A percentile compares a stretch with the other conserved stretches of the same genome.
Evolutionary conservation across 1,140 invertebrate species (phyloP).

Genomic region (Meloidogyne floridensis): DNA sequence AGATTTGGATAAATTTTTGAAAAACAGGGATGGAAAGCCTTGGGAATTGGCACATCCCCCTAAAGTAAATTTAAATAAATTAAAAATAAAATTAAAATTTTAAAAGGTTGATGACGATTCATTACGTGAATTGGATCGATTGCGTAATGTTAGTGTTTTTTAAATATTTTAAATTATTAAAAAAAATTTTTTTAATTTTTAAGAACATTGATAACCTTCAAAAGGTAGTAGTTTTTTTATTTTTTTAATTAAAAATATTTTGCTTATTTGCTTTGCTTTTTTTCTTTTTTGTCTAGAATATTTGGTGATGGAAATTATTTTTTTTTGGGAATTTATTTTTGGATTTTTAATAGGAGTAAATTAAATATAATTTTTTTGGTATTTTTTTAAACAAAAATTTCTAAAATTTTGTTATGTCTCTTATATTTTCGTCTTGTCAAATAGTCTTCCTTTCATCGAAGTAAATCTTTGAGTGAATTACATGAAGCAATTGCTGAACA

Average conservation of each 20-base stretch:
- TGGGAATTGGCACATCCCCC: constrained; percentile 5
- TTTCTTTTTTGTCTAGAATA: background rate
- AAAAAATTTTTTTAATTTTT: background rate
- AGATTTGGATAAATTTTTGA: constrained; percentile 59
- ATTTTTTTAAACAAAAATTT: constrained; percentile 20
- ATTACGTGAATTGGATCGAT: constrained; percentile 26
- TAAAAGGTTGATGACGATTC: constrained; percentile 16
- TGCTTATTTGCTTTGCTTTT: constrained; percentile 33
- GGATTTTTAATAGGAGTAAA: too few species aligned
- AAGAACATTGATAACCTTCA: constrained; percentile 60
- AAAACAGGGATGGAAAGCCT: constrained; percentile 42
- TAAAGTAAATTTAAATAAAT: constrained; percentile 2
- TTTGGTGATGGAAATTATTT: constrained; percentile 9
- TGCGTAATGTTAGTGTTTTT: constrained; percentile 13
- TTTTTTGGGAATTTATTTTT: too few species aligned
- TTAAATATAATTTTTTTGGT: too few species aligned
- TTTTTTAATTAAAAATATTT: constrained; percentile 15
- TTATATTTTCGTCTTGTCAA: background rate
- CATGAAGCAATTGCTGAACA: background rate
- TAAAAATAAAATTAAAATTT: too few species aligned
- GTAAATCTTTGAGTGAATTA: constrained; percentile 29
- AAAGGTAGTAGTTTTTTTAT: constrained; percentile 52
- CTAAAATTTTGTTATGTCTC: constrained; percentile 14
- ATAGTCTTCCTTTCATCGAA: constrained; percentile 28
- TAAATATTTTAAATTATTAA: background rate